Percentiles rank a stretch among this genome's conserved stretches.
These are phyloP conservation scores for Rissa tridactyla DNA, from an alignment of 2,113 vertebrate genomes.

Conservation along the genomic window DNA sequence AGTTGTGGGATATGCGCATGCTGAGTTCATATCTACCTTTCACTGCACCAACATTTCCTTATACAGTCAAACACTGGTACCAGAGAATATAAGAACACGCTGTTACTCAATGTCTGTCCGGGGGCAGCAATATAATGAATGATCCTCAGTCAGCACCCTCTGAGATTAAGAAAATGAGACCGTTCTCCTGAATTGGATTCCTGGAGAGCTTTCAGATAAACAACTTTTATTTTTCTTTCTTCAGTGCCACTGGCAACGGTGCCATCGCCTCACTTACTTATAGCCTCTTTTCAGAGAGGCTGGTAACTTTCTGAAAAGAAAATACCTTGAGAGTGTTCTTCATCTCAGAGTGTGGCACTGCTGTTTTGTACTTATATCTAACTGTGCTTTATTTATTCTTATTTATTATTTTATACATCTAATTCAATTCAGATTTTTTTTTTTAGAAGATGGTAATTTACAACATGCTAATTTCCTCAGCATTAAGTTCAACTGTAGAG, in stretches of 20 bases:
- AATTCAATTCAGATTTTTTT: neutral
- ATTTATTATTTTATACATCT: neutral
- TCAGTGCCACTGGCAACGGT: neutral
- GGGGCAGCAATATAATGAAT: neutral
- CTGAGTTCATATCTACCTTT: neutral
- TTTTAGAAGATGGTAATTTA: neutral
- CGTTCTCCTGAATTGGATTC: neutral
- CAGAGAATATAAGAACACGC: neutral
- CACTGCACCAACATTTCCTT: neutral
- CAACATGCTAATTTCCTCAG: neutral
- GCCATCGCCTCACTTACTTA: neutral
- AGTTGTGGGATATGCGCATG: neutral
- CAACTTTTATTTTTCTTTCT: neutral
- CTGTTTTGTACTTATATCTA: neutral
- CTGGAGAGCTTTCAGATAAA: too few species aligned
- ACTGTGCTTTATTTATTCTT: neutral
- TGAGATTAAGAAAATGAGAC: neutral
- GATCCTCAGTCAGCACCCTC: neutral
- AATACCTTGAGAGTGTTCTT: neutral
- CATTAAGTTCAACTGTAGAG: neutral
- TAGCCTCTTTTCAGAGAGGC: neutral
- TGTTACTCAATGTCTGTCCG: neutral
- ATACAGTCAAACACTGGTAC: neutral
- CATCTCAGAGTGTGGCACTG: neutral
- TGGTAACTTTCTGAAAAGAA: neutral